A percentile compares a stretch with the other conserved stretches of the same genome.
phyloP scores from a whole-genome alignment of 2,113 vertebrate genomes.

The Pao palembangensis region DNA sequence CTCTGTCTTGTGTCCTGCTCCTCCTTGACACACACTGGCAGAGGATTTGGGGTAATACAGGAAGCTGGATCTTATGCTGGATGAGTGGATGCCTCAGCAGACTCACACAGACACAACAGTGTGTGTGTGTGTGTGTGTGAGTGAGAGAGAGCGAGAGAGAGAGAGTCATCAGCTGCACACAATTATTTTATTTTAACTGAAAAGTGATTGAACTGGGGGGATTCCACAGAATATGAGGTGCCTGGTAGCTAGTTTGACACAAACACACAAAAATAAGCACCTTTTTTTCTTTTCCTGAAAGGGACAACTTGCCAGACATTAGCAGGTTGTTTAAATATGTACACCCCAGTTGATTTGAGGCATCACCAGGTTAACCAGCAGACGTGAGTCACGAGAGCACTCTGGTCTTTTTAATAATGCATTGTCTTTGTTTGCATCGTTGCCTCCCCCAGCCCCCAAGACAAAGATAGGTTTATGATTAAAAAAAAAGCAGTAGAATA shows the following conservation, averaged over 20 bases:
- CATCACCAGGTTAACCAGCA: constrained; percentile 42
- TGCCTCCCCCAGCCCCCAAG: constrained; percentile 32
- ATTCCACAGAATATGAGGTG: constrained; percentile 33
- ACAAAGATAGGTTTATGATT: constrained; percentile 28
- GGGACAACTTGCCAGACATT: neutral
- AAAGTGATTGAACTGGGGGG: constrained; percentile 19
- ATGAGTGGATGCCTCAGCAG: neutral
- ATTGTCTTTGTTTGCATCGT: constrained; percentile 39
- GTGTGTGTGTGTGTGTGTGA: neutral
- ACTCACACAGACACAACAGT: neutral
- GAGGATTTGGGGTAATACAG: neutral
- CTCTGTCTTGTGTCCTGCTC: constrained; percentile 22
- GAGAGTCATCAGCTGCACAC: too few relatives aligned
- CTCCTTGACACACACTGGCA: constrained; percentile 21
- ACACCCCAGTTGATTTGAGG: constrained; percentile 28
- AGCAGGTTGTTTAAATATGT: neutral
- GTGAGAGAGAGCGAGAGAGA: too few relatives aligned
- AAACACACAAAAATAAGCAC: neutral
- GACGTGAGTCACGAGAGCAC: constrained; percentile 47
- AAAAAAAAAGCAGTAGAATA: constrained; percentile 18
- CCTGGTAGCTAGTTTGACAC: constrained; percentile 4
- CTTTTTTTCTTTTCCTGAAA: neutral
- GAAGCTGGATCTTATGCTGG: neutral
- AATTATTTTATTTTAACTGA: too few relatives aligned
- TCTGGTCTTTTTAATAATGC: constrained; percentile 63